Conservation (phyloP, 2,888 invertebrate species). For the Cenopis cana region DNA sequence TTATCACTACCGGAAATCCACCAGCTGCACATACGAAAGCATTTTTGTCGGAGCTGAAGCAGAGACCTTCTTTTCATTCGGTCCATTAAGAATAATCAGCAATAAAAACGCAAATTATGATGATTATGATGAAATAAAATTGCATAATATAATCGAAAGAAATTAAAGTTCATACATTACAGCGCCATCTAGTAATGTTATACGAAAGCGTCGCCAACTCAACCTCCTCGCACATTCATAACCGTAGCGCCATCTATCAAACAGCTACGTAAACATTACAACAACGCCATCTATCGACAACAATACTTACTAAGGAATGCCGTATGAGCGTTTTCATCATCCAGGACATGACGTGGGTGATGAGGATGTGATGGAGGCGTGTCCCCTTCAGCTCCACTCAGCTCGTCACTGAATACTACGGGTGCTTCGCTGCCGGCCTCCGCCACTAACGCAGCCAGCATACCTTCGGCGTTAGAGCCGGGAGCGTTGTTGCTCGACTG, state of each 20-base stretch:
- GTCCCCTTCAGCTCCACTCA: slow-evolving; percentile 82
- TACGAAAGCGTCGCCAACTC: background rate
- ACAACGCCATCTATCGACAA: slow-evolving; percentile 26
- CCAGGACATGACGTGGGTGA: slow-evolving; percentile 92
- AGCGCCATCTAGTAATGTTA: slow-evolving; percentile 14
- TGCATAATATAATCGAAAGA: no score
- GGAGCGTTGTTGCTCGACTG: slow-evolving; percentile 45
- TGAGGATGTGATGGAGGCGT: slow-evolving; percentile 81
- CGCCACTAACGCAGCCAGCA: slow-evolving; percentile 94
- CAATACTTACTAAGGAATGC: slow-evolving; percentile 94
- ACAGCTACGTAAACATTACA: background rate
- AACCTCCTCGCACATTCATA: background rate
- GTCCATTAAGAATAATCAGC: no score
- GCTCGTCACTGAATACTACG: slow-evolving; percentile 98
- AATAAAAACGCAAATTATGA: background rate
- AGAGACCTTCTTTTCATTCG: no score
- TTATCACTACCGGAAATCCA: no score
- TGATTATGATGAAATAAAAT: no score
- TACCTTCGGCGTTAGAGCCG: slow-evolving; percentile 94
- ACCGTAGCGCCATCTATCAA: slow-evolving; percentile 20
- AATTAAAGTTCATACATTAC: background rate
- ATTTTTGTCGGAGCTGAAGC: no score
- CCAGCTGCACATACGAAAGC: no score
- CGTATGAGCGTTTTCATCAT: slow-evolving; percentile 96
- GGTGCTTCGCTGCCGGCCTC: slow-evolving; percentile 96